Evolutionary conservation across 2,888 invertebrate species (phyloP).

Genomic region (Resseliella maxima): DNA sequence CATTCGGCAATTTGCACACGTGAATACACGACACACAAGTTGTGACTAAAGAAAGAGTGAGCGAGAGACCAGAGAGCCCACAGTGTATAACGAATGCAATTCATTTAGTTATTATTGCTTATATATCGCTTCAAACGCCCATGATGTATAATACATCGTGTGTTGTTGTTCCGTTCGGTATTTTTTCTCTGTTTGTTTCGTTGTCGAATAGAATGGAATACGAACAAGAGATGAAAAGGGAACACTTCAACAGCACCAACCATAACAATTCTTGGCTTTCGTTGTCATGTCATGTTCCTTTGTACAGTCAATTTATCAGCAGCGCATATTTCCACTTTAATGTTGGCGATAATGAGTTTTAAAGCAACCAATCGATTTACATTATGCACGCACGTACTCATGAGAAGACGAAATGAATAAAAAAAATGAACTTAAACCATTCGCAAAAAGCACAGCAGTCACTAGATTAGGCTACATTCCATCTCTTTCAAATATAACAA

Average conservation of each 20-base stretch:
- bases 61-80: neutral
- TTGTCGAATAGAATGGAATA: neutral
- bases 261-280: slow-evolving; percentile 52
- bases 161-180: neutral
- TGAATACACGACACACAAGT: slow-evolving; percentile 1
- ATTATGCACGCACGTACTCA: slow-evolving; percentile 33
- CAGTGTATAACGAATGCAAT: slow-evolving; percentile 46
- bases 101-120: slow-evolving; percentile 53
- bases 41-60: neutral
- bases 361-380: slow-evolving; percentile 51
- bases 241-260: slow-evolving; percentile 49
- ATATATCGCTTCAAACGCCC: slow-evolving; percentile 30
- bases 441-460: slow-evolving; percentile 27
- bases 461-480: neutral
- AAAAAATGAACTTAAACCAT: neutral
- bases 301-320: slow-evolving; percentile 41
- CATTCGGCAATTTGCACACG: slow-evolving; percentile 30
- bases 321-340: slow-evolving; percentile 53
- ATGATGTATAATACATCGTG: neutral
- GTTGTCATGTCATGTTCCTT: slow-evolving; percentile 48
- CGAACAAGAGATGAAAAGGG: slow-evolving; percentile 6
- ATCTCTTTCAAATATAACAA: neutral
- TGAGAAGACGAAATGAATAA: too few relatives aligned
- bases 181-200: neutral
- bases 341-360: slow-evolving; percentile 53